Evolutionary conservation across 2,797 vertebrate species (phyloP).

Genomic region (Urophycis tenuis): DNA sequence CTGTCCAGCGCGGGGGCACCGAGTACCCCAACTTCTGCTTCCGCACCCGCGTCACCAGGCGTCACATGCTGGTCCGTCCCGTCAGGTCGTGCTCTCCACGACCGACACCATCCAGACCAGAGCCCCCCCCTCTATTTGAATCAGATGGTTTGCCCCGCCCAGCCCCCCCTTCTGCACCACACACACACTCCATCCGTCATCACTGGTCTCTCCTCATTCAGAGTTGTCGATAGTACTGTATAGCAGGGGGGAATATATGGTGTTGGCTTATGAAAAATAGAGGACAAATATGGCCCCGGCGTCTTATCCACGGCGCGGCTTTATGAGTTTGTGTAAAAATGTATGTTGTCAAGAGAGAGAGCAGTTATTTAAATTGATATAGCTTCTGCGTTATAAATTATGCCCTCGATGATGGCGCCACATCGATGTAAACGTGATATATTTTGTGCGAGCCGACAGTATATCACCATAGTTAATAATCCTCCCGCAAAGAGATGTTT

Average conservation of each 20-base stretch:
- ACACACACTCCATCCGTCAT: background rate
- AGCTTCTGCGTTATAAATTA: conserved; percentile 4
- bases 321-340: conserved; percentile 2
- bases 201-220: background rate
- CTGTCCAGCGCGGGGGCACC: too few relatives aligned
- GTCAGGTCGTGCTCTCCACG: too few relatives aligned
- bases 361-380: conserved; percentile 4
- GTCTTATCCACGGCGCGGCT: background rate
- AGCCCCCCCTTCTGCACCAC: background rate
- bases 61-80: too few relatives aligned
- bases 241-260: background rate
- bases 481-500: background rate
- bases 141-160: too few relatives aligned
- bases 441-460: background rate
- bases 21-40: too few relatives aligned
- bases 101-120: too few relatives aligned
- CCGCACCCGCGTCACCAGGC: too few relatives aligned
- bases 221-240: background rate
- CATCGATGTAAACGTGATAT: background rate
- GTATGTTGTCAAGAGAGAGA: conserved; percentile 1
- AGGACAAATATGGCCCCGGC: background rate
- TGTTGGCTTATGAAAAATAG: background rate
- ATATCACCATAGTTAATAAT: background rate
- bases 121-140: too few relatives aligned
- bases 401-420: background rate